Evolutionary conservation across 2,797 vertebrate species (phyloP).

Genomic region (Aphelocoma californica): DNA sequence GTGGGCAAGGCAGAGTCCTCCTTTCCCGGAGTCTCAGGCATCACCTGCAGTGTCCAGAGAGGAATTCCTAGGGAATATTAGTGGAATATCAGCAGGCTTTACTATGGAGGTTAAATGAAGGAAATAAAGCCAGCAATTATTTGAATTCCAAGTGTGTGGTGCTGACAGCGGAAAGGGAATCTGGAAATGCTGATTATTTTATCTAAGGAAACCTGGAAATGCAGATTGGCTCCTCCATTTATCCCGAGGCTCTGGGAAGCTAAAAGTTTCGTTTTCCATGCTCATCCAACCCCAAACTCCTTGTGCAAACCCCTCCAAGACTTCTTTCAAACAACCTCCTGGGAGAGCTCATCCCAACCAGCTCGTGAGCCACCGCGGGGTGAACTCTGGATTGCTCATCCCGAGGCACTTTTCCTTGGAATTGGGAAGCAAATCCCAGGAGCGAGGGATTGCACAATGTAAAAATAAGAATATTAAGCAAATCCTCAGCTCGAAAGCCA

Average conservation of each 20-base stretch:
- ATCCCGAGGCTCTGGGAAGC: fast-evolving
- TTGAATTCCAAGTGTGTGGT: fast-evolving
- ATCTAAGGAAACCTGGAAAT: neutral
- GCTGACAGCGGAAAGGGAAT: fast-evolving
- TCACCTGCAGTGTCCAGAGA: neutral
- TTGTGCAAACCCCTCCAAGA: fast-evolving
- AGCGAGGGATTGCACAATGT: fast-evolving
- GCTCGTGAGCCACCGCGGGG: fast-evolving
- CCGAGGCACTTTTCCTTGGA: neutral
- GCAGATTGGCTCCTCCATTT: neutral
- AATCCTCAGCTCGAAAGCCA: neutral
- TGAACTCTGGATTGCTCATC: fast-evolving
- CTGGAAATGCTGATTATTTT: neutral
- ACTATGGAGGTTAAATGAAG: neutral
- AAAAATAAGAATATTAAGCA: neutral
- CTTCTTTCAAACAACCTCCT: neutral
- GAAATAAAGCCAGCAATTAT: neutral
- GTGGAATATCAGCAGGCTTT: neutral
- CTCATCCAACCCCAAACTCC: neutral
- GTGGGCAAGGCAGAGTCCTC: fast-evolving
- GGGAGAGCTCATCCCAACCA: neutral
- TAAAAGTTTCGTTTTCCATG: fast-evolving
- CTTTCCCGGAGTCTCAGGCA: fast-evolving
- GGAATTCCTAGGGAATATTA: neutral
- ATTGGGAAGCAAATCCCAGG: neutral